These are phyloP conservation scores for Cyprinella venusta DNA, from an alignment of 2,797 vertebrate species.

Conservation along the genomic window DNA sequence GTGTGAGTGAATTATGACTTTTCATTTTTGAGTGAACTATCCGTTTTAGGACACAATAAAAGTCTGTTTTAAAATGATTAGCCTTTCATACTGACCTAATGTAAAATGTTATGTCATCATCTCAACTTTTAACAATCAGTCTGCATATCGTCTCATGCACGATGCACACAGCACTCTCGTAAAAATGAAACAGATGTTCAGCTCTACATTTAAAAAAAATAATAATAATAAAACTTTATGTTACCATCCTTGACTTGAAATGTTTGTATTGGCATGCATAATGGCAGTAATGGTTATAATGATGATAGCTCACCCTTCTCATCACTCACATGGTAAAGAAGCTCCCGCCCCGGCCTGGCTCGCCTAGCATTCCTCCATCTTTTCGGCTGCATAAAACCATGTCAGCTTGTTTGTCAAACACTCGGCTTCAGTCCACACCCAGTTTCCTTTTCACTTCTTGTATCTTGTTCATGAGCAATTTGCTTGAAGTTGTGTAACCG, in stretches of 20 bases:
- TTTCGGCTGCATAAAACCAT: constrained; percentile 15
- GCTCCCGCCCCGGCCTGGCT: neutral
- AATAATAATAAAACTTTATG: neutral
- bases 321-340: neutral
- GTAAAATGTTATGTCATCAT: neutral
- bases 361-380: neutral
- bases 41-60: neutral
- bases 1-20: neutral
- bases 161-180: constrained; percentile 15
- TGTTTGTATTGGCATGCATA: constrained; percentile 38
- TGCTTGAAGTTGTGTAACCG: neutral
- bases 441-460: neutral
- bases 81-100: neutral
- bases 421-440: constrained; percentile 16
- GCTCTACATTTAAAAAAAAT: neutral
- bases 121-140: neutral
- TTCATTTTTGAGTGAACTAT: neutral
- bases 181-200: constrained; percentile 25
- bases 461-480: neutral
- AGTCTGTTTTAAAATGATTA: neutral
- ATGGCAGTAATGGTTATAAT: constrained; percentile 27
- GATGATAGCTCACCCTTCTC: constrained; percentile 5
- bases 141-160: neutral
- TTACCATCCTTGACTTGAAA: neutral
- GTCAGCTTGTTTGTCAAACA: constrained; percentile 32